These are phyloP conservation scores for Nixonia krombeini DNA, from an alignment of 1,140 invertebrate species.

Conservation along the genomic window DNA sequence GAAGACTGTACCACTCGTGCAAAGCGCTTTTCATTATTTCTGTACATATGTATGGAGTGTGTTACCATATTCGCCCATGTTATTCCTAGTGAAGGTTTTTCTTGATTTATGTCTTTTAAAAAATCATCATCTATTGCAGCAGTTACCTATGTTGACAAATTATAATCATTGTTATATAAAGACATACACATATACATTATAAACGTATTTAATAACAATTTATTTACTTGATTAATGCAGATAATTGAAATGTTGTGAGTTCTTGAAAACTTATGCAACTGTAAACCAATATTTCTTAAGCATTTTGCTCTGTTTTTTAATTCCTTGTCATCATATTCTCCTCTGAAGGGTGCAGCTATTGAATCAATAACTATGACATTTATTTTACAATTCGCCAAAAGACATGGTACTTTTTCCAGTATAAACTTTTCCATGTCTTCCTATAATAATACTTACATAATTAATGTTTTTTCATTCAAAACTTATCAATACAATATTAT, in stretches of 20 bases:
- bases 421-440: conserved; percentile 75
- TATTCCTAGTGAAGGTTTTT: conserved; percentile 75
- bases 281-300: conserved; percentile 73
- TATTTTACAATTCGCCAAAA: conserved; percentile 72
- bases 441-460: conserved; percentile 61
- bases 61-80: conserved; percentile 81
- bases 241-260: conserved; percentile 75
- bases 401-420: conserved; percentile 66
- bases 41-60: conserved; percentile 75
- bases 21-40: conserved; percentile 54
- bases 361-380: conserved; percentile 83
- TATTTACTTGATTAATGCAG: conserved; percentile 81
- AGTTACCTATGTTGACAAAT: conserved; percentile 60
- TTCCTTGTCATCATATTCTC: conserved; percentile 72
- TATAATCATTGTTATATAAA: conserved; percentile 1
- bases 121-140: conserved; percentile 54
- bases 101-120: conserved; percentile 35
- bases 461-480: conserved; percentile 4
- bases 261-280: conserved; percentile 74
- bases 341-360: conserved; percentile 80
- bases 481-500: conserved; percentile 2
- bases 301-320: conserved; percentile 72
- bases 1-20: conserved; percentile 53
- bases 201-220: conserved; percentile 19
- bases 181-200: conserved; percentile 5